phyloP scores from a whole-genome alignment of 2,888 invertebrate species.

The Therioaphis trifolii region DNA sequence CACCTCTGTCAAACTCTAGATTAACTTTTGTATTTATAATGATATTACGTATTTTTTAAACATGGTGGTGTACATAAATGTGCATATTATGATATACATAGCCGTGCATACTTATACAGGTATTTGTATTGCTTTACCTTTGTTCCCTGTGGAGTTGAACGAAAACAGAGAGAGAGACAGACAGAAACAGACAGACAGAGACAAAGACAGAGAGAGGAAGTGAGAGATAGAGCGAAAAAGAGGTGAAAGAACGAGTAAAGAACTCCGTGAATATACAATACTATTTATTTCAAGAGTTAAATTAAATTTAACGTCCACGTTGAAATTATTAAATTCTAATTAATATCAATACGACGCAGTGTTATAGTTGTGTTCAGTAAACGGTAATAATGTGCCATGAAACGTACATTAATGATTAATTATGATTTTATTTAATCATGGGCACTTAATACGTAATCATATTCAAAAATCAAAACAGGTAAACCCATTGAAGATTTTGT shows the following conservation, averaged over 20 bases:
- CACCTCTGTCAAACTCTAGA: conserved; percentile 25
- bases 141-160: background rate
- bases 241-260: no score
- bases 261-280: background rate
- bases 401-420: no score
- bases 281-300: conserved; percentile 9
- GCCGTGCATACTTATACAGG: no score
- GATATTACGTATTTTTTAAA: conserved; percentile 27
- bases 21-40: conserved; percentile 32
- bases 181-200: no score
- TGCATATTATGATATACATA: background rate
- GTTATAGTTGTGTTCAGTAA: background rate
- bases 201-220: no score
- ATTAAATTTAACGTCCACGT: conserved; percentile 6
- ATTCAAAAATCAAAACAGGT: no score
- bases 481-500: no score
- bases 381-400: no score
- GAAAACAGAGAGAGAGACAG: background rate
- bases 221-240: background rate
- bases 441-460: no score
- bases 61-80: background rate
- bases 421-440: background rate
- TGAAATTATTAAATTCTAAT: background rate
- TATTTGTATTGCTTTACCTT: background rate
- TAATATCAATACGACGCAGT: background rate